phyloP scores from a whole-genome alignment of 2,113 vertebrate species.

The Dermatemys mawii region DNA sequence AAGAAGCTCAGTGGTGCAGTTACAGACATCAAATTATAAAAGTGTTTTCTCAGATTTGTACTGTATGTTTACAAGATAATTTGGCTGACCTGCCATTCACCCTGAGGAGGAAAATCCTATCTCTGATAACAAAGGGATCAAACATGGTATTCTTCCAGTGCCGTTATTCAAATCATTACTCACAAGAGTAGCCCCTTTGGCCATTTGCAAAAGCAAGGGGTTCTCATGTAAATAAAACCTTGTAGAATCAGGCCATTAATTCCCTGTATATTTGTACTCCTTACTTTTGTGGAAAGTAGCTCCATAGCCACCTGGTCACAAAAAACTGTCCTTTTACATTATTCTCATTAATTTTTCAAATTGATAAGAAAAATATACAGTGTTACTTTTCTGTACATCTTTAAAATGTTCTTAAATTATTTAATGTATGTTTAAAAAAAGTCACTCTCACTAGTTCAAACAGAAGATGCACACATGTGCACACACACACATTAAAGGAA shows the following conservation, averaged over 20 bases:
- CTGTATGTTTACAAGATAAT: conserved; percentile 27
- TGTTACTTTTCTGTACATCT: conserved; percentile 64
- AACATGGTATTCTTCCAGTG: conserved; percentile 21
- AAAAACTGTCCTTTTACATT: conserved; percentile 55
- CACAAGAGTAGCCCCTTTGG: not conserved
- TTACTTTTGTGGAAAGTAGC: conserved; percentile 51
- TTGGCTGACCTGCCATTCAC: conserved; percentile 4
- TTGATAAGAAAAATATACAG: conserved; percentile 69
- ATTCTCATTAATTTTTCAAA: conserved; percentile 63
- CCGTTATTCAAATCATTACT: conserved; percentile 34
- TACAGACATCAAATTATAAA: conserved; percentile 37
- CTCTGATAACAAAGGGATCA: conserved; percentile 15
- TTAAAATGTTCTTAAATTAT: conserved; percentile 65
- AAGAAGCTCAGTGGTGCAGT: conserved; percentile 49
- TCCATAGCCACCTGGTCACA: conserved; percentile 26
- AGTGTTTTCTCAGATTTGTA: conserved; percentile 46
- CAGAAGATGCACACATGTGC: not conserved
- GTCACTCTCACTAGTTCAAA: conserved; percentile 38
- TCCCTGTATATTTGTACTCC: conserved; percentile 9
- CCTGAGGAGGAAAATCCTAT: conserved; percentile 28
- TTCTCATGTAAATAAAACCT: conserved; percentile 39
- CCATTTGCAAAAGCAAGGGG: not conserved
- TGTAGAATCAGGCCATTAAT: conserved; percentile 47
- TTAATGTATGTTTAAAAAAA: conserved; percentile 43
- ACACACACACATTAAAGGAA: conserved; percentile 33